These are phyloP conservation scores for Pseudois nayaur DNA, from an alignment of 2,113 vertebrate genomes.

Conservation along the genomic window DNA sequence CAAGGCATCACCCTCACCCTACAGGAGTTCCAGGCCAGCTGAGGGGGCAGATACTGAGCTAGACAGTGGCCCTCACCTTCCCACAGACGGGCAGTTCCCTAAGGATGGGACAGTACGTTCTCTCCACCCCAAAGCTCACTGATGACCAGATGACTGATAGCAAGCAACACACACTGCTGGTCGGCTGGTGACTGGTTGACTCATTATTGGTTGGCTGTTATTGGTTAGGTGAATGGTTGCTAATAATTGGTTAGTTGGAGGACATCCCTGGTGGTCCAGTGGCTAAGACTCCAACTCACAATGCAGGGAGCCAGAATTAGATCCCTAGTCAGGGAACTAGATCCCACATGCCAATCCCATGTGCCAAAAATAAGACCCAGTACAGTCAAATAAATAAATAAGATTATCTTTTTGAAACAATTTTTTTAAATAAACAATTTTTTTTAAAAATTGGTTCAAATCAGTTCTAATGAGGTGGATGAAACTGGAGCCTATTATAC, in stretches of 20 bases:
- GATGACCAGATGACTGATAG: not conserved
- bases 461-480: too few species aligned
- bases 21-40: not conserved
- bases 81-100: not conserved
- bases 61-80: accelerated
- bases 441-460: not conserved
- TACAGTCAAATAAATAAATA: not conserved
- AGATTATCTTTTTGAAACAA: not conserved
- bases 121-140: not conserved
- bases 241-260: not conserved
- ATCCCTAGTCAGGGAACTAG: not conserved
- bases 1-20: not conserved
- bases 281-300: not conserved
- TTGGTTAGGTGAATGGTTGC: not conserved
- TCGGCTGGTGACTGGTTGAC: not conserved
- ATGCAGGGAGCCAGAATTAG: not conserved
- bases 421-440: not conserved
- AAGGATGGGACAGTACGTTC: accelerated
- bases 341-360: not conserved
- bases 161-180: not conserved
- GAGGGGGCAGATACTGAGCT: not conserved
- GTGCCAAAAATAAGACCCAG: not conserved
- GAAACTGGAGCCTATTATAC: too few species aligned
- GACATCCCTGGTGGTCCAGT: not conserved
- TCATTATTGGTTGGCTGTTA: not conserved